Evolutionary conservation across 2,888 invertebrate genomes (phyloP).

Genomic region (Galerucella pusilla): DNA sequence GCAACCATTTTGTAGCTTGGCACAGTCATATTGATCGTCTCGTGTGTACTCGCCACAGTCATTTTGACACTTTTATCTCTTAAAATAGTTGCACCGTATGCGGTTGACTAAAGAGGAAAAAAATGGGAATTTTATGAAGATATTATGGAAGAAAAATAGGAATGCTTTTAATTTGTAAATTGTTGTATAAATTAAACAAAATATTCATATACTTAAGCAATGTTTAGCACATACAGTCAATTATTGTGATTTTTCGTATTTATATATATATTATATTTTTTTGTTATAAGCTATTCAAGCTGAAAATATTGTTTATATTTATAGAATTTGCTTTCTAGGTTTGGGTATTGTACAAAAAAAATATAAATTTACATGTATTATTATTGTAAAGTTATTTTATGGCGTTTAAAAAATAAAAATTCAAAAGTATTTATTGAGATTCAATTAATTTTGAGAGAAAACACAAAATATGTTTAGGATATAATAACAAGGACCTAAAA

Average conservation of each 20-base stretch:
- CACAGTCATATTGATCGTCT: too few relatives aligned
- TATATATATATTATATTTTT: slow-evolving; percentile 6
- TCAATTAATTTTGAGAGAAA: neutral
- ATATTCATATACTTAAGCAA: neutral
- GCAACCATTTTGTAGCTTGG: too few relatives aligned
- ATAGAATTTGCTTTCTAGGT: slow-evolving; percentile 22
- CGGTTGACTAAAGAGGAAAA: too few relatives aligned
- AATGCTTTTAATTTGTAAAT: neutral
- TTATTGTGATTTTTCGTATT: slow-evolving; percentile 32
- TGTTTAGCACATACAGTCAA: slow-evolving; percentile 20
- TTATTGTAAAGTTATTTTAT: slow-evolving; percentile 25
- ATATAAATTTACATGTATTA: slow-evolving; percentile 13
- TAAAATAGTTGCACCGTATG: too few relatives aligned
- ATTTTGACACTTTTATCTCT: too few relatives aligned
- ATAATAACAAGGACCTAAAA: too few relatives aligned
- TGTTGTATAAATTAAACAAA: neutral
- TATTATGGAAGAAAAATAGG: neutral
- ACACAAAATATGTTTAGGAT: too few relatives aligned
- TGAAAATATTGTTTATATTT: slow-evolving; percentile 11
- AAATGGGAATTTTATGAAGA: too few relatives aligned
- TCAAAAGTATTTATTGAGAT: slow-evolving; percentile 3
- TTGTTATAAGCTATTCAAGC: neutral
- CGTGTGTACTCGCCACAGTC: too few relatives aligned
- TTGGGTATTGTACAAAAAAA: slow-evolving; percentile 27
- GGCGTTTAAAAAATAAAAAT: slow-evolving; percentile 16